phyloP scores from a whole-genome alignment of 2,113 vertebrate genomes.

The Chaetops frenatus region DNA sequence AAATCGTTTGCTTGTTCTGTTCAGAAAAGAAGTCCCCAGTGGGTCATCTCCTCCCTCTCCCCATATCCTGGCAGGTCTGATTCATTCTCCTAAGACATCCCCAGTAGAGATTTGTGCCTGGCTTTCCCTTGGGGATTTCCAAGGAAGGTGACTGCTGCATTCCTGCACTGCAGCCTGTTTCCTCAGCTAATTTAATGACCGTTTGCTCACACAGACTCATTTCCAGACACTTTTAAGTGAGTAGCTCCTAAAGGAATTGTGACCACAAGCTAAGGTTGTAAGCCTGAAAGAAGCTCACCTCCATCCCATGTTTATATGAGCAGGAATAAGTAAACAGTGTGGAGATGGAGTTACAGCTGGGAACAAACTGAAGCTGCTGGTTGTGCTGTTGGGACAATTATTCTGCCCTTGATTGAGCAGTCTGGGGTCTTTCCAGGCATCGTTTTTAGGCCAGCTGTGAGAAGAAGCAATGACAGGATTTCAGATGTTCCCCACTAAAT shows the following conservation, averaged over 20 bases:
- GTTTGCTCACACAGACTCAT: not conserved
- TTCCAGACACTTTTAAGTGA: not conserved
- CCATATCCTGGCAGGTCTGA: not conserved
- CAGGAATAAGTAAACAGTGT: not conserved
- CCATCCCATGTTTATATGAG: not conserved
- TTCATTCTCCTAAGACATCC: not conserved
- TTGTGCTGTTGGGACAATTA: not conserved
- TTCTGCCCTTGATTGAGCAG: not conserved
- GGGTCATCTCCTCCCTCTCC: not conserved
- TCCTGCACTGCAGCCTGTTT: not conserved
- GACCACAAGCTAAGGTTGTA: not conserved
- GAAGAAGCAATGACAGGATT: not conserved
- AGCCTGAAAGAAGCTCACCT: not conserved
- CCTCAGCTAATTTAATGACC: not conserved
- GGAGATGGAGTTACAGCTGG: not conserved
- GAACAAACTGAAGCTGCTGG: not conserved
- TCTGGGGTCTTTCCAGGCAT: not conserved
- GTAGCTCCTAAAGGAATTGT: not conserved
- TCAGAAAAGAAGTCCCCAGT: not conserved
- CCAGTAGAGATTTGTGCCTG: not conserved
- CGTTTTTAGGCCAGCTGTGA: not conserved
- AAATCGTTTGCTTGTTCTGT: not conserved
- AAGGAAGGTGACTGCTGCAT: not conserved
- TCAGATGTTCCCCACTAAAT: not conserved
- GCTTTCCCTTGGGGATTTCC: not conserved